Base-by-base conservation (phyloP, 1,140 invertebrate genomes). In the Drosophila setifemur region DNA sequence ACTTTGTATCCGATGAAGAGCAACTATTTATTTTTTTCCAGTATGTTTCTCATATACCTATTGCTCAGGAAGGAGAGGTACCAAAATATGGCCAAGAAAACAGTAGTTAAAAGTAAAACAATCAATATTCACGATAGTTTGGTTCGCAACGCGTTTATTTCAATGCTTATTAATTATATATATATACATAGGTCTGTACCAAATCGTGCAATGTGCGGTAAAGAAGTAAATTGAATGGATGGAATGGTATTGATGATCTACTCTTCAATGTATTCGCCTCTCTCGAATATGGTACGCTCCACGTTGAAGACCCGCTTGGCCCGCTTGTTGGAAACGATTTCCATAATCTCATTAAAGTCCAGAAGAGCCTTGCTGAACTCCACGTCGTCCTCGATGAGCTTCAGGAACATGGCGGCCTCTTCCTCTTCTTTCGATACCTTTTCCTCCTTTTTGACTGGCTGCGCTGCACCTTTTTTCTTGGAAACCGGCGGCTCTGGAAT, bases 271-370 rank as follows among this genome's bases (percentile, higher is more conserved):
- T 11, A 0, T 1, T 8, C 9, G 19, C 49, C 29, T 6, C 0
- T 23, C 14, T 70, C 67, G 25, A 70, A 70, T 7, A 70, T 19
- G 5, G 67, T 70, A 4, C 21, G 52, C 23, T 70, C 44, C 11
- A 29, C 18, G 16, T 1, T 0, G 12, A 29, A 70, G 4, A 29
- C 11, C 0, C 67, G 23, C 31, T 31, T 70, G 1, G 52, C n/a
- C 1, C 67, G 64, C 29, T 58, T 58, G 1, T 1, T 9, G 4
- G 53, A 12, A 2, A 70, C 2, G 1, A 0, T 0, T 2, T 58
- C 28, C 2, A 58, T 0, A 2, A 5, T 1, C 2, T 70, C 67
- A 23, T 60, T 58, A 28, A 70, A 70, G 0, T 70, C 67, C 4
- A 28, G 3, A 4, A 70, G 4, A n/a, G 53, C 29, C 25, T 44